Percentiles rank a stretch among this genome's conserved stretches.
phyloP scores from a whole-genome alignment of 2,797 vertebrate genomes.

The Serranus cabrilla region DNA sequence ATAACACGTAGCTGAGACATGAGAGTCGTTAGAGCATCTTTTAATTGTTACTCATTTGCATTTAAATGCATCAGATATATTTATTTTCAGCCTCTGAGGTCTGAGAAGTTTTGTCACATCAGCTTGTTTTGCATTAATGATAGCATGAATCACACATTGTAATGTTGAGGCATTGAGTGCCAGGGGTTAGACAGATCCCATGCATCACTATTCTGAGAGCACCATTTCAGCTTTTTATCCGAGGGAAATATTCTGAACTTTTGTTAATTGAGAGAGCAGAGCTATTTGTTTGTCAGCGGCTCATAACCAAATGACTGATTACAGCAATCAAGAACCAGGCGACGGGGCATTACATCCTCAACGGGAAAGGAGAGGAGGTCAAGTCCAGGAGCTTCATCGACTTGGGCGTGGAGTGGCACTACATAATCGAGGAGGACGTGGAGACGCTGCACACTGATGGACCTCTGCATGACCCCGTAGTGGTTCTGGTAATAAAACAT shows the following conservation, averaged over 20 bases:
- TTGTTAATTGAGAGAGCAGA: not conserved
- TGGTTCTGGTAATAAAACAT: conserved; percentile 91
- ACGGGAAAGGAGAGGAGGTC: conserved; percentile 93
- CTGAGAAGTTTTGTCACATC: not conserved
- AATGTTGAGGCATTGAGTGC: not conserved
- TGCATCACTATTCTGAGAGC: not conserved
- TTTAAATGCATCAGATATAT: conserved; percentile 6
- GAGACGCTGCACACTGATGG: conserved; percentile 95
- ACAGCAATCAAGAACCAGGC: conserved; percentile 98
- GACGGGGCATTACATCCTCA: conserved; percentile 97
- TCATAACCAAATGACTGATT: conserved; percentile 70
- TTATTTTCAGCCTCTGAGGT: not conserved
- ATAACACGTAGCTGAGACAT: not conserved
- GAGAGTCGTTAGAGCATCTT: not conserved
- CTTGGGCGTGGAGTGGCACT: conserved; percentile 96
- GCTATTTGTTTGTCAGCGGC: conserved; percentile 6
- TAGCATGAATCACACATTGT: not conserved
- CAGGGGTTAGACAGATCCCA: not conserved
- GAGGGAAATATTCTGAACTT: not conserved
- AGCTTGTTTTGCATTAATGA: conserved; percentile 11
- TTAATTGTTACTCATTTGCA: not conserved
- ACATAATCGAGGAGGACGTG: conserved; percentile 90
- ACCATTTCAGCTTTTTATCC: not conserved
- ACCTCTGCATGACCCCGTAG: conserved; percentile 92
- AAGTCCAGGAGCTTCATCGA: conserved; percentile 94